These are phyloP conservation scores for Cyclophora punctaria DNA, from an alignment of 2,888 invertebrate species.

Conservation along the genomic window DNA sequence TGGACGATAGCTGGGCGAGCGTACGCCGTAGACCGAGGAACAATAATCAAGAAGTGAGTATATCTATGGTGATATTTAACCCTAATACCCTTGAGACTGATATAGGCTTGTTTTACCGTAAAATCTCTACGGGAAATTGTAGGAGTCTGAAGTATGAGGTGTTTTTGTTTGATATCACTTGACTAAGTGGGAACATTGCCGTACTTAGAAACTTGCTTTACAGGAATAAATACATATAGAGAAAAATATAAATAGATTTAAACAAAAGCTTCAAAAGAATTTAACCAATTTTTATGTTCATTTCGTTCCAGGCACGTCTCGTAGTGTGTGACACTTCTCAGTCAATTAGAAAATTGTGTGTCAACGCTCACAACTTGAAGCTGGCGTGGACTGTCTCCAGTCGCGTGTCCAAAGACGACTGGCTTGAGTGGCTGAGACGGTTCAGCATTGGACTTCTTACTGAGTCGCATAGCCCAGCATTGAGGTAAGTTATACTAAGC, in stretches of 20 bases:
- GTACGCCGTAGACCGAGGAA: constrained; percentile 77
- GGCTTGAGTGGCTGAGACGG: constrained; percentile 97
- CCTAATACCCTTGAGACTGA: no score
- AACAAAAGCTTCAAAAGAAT: not conserved
- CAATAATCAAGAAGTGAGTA: constrained; percentile 80
- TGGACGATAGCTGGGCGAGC: constrained; percentile 81
- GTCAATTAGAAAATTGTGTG: constrained; percentile 86
- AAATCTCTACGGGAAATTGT: no score
- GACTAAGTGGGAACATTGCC: no score
- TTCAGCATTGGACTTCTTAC: constrained; percentile 95
- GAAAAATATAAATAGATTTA: no score
- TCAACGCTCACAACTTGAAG: constrained; percentile 88
- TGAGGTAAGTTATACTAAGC: constrained; percentile 64
- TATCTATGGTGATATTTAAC: not conserved
- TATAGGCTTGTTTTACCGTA: no score
- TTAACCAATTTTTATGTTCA: constrained; percentile 2
- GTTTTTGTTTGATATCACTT: no score
- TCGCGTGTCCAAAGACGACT: constrained; percentile 97
- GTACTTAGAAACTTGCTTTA: no score
- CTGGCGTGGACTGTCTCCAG: constrained; percentile 94
- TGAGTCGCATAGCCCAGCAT: constrained; percentile 95
- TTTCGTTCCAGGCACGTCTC: constrained; percentile 46
- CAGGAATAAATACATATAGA: no score
- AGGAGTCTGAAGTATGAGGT: no score
- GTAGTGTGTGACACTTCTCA: constrained; percentile 77